Evolutionary conservation across 1,140 invertebrate genomes (phyloP).

Genomic region (Holotrichia oblita): DNA sequence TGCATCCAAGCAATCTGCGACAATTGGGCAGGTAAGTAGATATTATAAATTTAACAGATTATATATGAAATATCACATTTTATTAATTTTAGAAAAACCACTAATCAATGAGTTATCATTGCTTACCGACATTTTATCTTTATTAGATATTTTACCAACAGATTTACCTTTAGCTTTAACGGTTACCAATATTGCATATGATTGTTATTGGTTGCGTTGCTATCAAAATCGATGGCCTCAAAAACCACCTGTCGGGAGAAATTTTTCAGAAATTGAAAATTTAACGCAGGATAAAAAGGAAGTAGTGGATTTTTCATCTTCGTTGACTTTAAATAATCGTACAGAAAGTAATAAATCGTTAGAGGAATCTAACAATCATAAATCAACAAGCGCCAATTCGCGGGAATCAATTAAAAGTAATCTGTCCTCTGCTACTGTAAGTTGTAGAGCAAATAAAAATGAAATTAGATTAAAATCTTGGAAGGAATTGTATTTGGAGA

Average conservation of each 20-base stretch:
- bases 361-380: not conserved
- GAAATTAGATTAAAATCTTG: constrained; percentile 57
- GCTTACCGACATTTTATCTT: not conserved
- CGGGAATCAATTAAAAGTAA: not conserved
- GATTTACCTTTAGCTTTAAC: constrained; percentile 62
- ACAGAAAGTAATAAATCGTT: not conserved
- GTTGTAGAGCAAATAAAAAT: constrained; percentile 4
- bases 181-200: constrained; percentile 62
- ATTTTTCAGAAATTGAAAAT: constrained; percentile 32
- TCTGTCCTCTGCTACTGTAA: constrained; percentile 1
- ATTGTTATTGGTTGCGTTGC: constrained; percentile 64
- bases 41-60: not conserved
- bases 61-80: not conserved
- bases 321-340: not conserved
- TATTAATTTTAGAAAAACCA: constrained; percentile 22
- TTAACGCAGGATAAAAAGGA: not conserved
- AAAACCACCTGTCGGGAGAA: constrained; percentile 46
- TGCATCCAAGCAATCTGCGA: not conserved
- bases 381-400: not conserved
- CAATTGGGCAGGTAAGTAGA: constrained; percentile 36
- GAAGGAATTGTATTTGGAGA: constrained; percentile 63
- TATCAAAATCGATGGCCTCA: constrained; percentile 61
- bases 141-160: constrained; percentile 62
- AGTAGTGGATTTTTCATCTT: not conserved
- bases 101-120: constrained; percentile 29